phyloP scores from a whole-genome alignment of 2,113 vertebrate species.

The Colinus virginianus region DNA sequence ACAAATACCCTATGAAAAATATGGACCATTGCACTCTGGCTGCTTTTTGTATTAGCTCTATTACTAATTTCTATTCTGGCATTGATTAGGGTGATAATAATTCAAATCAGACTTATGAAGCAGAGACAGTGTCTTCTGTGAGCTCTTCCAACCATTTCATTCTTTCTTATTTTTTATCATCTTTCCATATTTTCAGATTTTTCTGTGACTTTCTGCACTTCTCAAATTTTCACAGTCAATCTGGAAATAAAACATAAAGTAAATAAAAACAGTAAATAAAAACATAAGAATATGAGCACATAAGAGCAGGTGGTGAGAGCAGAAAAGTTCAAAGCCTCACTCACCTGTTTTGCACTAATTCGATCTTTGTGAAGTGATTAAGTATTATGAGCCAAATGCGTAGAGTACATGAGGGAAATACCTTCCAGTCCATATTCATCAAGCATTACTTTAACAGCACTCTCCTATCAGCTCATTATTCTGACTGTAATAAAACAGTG shows the following conservation, averaged over 20 bases:
- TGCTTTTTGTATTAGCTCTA: constrained; percentile 1
- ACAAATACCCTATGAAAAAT: background rate
- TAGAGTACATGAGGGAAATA: background rate
- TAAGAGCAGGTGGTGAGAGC: background rate
- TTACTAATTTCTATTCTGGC: constrained; percentile 49
- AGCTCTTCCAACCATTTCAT: background rate
- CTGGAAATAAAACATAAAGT: background rate
- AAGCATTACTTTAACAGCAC: background rate
- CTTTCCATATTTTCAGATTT: background rate
- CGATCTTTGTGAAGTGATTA: background rate
- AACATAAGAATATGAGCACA: background rate
- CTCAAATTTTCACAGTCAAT: background rate
- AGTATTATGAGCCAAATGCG: background rate
- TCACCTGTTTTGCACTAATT: background rate
- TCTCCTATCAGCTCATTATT: background rate
- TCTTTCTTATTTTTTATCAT: constrained; percentile 5
- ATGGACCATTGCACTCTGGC: background rate
- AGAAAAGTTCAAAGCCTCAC: background rate
- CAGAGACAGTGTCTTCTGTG: background rate
- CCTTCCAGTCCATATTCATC: background rate
- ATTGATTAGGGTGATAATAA: constrained; percentile 1
- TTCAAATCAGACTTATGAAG: constrained; percentile 34
- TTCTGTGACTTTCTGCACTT: background rate
- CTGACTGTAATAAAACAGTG: background rate
- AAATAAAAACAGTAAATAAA: background rate